Conservation (phyloP, 2,113 vertebrate genomes). For the Campylomormyrus numenius region DNA sequence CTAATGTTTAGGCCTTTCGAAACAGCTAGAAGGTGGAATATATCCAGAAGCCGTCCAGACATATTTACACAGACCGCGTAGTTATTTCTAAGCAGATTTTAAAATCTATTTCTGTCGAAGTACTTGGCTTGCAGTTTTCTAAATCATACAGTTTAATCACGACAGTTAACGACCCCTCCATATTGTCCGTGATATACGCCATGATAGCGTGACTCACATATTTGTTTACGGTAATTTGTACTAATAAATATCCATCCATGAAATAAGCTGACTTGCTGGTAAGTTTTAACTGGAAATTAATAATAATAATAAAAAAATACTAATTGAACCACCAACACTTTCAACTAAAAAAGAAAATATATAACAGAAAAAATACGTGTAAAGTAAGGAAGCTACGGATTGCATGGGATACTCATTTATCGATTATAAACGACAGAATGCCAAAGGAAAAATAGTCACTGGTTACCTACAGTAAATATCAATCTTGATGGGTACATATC, state of each 20-base stretch:
- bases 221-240: conserved; percentile 1
- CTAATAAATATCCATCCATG: not conserved
- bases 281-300: not conserved
- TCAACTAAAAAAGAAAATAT: not conserved
- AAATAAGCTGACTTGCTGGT: not conserved
- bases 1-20: not conserved
- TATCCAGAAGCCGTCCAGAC: not conserved
- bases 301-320: not conserved
- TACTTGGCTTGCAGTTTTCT: conserved; percentile 1
- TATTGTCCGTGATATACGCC: not conserved
- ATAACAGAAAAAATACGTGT: not conserved
- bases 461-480: not conserved
- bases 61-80: not conserved
- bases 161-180: not conserved
- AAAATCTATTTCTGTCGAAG: not conserved
- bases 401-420: not conserved
- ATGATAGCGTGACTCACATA: not conserved
- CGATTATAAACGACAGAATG: not conserved
- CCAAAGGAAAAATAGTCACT: not conserved
- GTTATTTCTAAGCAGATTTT: not conserved
- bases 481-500: not conserved
- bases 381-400: not conserved
- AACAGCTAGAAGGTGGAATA: not conserved
- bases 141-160: not conserved
- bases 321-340: not conserved